A percentile compares a stretch with the other conserved stretches of the same genome.
Evolutionary conservation across 2,797 vertebrate genomes (phyloP).

Genomic region (Danio jaintianensis): DNA sequence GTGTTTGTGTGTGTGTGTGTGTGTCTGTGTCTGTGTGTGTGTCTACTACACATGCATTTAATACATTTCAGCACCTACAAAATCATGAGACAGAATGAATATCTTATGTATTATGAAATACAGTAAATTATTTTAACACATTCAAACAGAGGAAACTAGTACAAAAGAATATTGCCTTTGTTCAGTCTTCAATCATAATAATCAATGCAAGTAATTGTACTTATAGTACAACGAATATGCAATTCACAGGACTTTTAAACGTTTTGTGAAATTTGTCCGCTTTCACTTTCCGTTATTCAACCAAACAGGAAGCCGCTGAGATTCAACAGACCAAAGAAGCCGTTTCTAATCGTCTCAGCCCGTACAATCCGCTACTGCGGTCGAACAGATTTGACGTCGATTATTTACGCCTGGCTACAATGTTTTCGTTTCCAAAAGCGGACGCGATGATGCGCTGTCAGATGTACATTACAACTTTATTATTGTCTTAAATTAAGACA

Average conservation of each 20-base stretch:
- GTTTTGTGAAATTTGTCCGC: slow-evolving; percentile 37
- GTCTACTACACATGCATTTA: too few relatives aligned
- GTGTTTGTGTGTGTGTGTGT: too few relatives aligned
- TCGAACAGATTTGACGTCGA: slow-evolving; percentile 24
- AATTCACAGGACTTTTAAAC: slow-evolving; percentile 39
- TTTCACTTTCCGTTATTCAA: slow-evolving; percentile 46
- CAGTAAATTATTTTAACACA: neutral
- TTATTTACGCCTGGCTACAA: slow-evolving; percentile 68
- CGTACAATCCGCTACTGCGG: accelerated
- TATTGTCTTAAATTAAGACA: slow-evolving; percentile 53
- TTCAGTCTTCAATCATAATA: too few relatives aligned
- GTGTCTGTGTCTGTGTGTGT: too few relatives aligned
- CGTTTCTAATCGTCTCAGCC: slow-evolving; percentile 33
- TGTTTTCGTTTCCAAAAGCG: slow-evolving; percentile 65
- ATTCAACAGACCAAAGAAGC: slow-evolving; percentile 64
- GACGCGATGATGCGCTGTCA: slow-evolving; percentile 67
- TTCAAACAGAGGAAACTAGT: neutral
- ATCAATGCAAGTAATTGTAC: neutral
- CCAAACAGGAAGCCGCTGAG: slow-evolving; percentile 34
- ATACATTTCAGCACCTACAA: neutral
- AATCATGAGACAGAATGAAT: neutral
- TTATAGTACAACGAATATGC: neutral
- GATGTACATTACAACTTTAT: slow-evolving; percentile 51
- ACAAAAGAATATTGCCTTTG: too few relatives aligned
- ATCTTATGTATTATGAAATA: neutral